Evolutionary conservation across 2,113 vertebrate species (phyloP).

Genomic region (Alces alces): DNA sequence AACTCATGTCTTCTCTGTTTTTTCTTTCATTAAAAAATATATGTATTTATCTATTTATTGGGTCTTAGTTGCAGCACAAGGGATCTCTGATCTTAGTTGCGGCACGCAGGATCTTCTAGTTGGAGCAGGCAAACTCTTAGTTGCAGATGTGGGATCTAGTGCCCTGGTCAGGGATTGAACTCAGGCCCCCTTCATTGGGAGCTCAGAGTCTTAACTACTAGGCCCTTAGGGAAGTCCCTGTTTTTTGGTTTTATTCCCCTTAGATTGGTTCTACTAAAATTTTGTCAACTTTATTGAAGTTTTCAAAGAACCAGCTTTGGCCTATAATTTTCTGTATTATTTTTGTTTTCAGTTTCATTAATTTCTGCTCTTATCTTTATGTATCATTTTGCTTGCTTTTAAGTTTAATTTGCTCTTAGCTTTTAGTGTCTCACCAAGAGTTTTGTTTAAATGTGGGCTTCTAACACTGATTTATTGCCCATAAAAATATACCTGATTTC

Average conservation of each 20-base stretch:
- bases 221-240: background rate
- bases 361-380: background rate
- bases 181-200: background rate
- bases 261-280: background rate
- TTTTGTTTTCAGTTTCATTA: background rate
- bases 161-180: background rate
- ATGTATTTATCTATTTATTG: background rate
- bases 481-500: background rate
- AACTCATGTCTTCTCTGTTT: background rate
- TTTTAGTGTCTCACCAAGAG: background rate
- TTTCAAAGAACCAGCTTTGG: background rate
- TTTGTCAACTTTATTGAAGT: background rate
- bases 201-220: background rate
- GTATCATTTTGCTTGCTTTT: constrained; percentile 12
- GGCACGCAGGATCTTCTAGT: background rate
- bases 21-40: background rate
- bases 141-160: background rate
- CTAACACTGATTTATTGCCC: background rate
- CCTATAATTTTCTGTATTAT: background rate
- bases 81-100: background rate
- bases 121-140: background rate
- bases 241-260: background rate
- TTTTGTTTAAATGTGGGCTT: constrained; percentile 16
- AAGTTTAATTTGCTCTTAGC: constrained; percentile 20
- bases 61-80: background rate